phyloP scores from a whole-genome alignment of 2,888 invertebrate genomes.

The Malthinus seriepunctatus region DNA sequence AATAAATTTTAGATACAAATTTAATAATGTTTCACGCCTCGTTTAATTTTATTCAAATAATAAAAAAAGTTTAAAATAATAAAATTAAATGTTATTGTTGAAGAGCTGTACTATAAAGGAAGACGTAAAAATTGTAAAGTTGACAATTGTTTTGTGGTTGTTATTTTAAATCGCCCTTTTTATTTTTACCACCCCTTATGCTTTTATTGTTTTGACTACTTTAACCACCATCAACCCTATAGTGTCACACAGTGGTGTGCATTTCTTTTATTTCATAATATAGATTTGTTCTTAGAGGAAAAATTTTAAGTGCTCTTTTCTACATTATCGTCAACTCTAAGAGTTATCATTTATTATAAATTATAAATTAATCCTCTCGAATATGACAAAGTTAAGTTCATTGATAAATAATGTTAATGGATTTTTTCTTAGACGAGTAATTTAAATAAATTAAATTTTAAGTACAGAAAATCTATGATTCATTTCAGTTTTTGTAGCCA shows the following conservation, averaged over 20 bases:
- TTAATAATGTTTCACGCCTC: conserved; percentile 18
- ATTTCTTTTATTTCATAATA: conserved; percentile 5
- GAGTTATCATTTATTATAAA: no score
- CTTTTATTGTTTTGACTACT: conserved; percentile 30
- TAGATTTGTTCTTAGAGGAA: no score
- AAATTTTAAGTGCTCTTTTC: no score
- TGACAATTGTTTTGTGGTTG: conserved; percentile 29
- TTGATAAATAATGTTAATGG: no score
- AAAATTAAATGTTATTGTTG: conserved; percentile 15
- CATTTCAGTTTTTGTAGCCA: no score
- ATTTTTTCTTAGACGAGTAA: no score
- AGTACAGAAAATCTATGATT: no score
- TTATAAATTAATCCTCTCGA: no score
- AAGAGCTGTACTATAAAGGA: conserved; percentile 23
- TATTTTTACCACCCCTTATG: conserved; percentile 27
- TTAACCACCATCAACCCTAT: neutral
- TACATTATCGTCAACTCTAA: no score
- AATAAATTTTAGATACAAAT: conserved; percentile 13
- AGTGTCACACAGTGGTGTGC: conserved; percentile 20
- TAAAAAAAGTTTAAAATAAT: conserved; percentile 16
- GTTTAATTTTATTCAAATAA: conserved; percentile 24
- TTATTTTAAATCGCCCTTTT: conserved; percentile 29
- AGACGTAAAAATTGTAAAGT: conserved; percentile 23
- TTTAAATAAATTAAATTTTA: no score
- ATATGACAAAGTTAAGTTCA: no score